A percentile compares a stretch with the other conserved stretches of the same genome.
These are phyloP conservation scores for Lophotis ruficrista DNA, from an alignment of 2,113 vertebrate genomes.

Conservation along the genomic window DNA sequence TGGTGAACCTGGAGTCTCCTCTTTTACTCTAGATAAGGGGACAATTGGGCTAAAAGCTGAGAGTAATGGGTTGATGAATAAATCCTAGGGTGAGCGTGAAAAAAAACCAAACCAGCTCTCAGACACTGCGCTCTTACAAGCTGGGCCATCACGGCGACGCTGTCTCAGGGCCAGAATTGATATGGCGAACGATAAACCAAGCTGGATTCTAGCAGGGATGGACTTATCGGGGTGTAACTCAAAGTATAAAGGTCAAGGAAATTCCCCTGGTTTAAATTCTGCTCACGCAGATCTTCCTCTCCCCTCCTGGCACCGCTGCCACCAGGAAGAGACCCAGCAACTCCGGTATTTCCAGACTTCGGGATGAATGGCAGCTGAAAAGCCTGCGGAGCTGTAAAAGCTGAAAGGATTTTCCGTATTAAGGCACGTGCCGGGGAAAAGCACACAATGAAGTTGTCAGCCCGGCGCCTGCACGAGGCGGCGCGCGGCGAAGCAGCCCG, in stretches of 20 bases:
- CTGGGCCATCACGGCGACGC: not conserved
- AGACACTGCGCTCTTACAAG: not conserved
- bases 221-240: not conserved
- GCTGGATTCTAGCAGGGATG: not conserved
- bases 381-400: not conserved
- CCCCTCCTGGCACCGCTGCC: not conserved
- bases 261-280: not conserved
- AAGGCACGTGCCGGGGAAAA: not conserved
- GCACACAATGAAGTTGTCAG: not conserved
- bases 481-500: rapidly evolving
- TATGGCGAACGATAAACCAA: not conserved
- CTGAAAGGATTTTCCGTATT: not conserved
- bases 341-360: not conserved
- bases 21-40: not conserved
- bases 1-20: not conserved
- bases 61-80: not conserved
- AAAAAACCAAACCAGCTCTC: not conserved
- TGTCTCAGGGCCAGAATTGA: not conserved
- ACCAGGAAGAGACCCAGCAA: not conserved
- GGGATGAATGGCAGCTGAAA: not conserved
- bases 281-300: not conserved
- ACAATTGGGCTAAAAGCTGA: not conserved
- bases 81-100: not conserved
- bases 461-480: not conserved
- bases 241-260: not conserved